Evolutionary conservation across 1,140 invertebrate genomes (phyloP), one percentile per base, ranked within the genome.

Genomic region (Teleopsis dalmanni): DNA sequence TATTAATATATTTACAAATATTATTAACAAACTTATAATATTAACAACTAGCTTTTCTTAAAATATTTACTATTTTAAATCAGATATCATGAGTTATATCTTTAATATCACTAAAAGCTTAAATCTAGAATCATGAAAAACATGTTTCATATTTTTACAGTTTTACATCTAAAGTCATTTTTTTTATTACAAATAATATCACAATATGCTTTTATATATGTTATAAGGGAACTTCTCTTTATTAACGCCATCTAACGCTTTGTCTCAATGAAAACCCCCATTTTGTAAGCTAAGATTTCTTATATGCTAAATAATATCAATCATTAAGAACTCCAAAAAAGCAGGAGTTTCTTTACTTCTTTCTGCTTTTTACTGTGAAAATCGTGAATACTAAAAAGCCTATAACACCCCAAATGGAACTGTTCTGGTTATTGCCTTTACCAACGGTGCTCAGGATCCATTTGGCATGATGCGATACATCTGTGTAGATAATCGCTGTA

Each of bases 391-490:
- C 42, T 7, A 67, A 18, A n/a, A 68, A 52, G 0, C 53, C 56
- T 6, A 68, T 21, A 0, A 56, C 54, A 34, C 64, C 65, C 62
- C 62, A 68, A 3, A 67, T 18, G 7, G 60, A 55, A 35, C 65
- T 65, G 22, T 68, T 67, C 23, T 61, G 57, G 36, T 65, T 59
- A 25, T 41, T 25, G 4, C 64, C 65, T 23, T 67, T 59, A 1
- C 62, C 62, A 10, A 58, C 60, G 9, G 54, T 23, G 0, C 50
- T 31, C 6, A 43, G 27, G 7, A 68, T 61, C 65, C 65, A 68
- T 9, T 63, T 51, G 27, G 56, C 54, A 48, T 67, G 64, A 10
- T 45, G 55, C 42, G 58, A 55, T n/a, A 67, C 60, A 23, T 62
- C 58, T 19, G 60, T 55, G 16, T 59, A 67, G 25, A 33, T 33